phyloP scores from a whole-genome alignment of 2,888 invertebrate genomes.

The Tinea semifulvella region DNA sequence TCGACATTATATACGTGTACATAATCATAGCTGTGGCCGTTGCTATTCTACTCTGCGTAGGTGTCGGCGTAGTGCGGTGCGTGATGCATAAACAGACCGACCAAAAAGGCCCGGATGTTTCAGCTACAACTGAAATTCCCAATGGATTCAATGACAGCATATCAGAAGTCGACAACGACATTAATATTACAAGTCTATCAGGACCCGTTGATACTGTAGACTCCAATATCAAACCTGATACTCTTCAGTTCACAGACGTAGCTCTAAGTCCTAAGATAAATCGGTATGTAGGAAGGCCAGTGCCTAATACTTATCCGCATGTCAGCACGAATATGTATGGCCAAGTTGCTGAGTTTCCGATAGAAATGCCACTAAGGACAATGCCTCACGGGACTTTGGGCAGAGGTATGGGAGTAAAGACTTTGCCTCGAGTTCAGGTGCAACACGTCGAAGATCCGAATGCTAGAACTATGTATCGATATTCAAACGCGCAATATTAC shows the following conservation, averaged over 20 bases:
- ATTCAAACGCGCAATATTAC: constrained; percentile 74
- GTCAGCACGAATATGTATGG: constrained; percentile 63
- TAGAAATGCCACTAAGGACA: constrained; percentile 61
- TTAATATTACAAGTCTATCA: constrained; percentile 74
- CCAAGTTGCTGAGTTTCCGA: constrained; percentile 58
- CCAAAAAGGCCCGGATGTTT: constrained; percentile 73
- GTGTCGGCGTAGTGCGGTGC: constrained; percentile 75
- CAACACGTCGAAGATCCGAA: constrained; percentile 61
- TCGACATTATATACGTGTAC: constrained; percentile 84
- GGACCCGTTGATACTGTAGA: constrained; percentile 68
- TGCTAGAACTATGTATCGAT: constrained; percentile 71
- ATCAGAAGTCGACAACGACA: constrained; percentile 84
- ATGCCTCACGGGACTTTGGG: constrained; percentile 58
- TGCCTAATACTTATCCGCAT: constrained; percentile 59
- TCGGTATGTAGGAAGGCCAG: constrained; percentile 56
- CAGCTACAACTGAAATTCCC: constrained; percentile 79
- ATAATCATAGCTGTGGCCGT: constrained; percentile 79
- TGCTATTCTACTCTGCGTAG: constrained; percentile 75
- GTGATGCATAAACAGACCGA: constrained; percentile 72
- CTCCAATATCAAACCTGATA: constrained; percentile 47
- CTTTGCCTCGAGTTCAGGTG: constrained; percentile 50
- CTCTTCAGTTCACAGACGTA: constrained; percentile 52
- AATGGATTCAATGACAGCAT: constrained; percentile 88
- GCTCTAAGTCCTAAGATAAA: constrained; percentile 58
- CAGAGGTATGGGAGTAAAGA: constrained; percentile 56